Base-by-base conservation (phyloP, 2,888 invertebrate genomes). In the Yponomeuta sedellus region DNA sequence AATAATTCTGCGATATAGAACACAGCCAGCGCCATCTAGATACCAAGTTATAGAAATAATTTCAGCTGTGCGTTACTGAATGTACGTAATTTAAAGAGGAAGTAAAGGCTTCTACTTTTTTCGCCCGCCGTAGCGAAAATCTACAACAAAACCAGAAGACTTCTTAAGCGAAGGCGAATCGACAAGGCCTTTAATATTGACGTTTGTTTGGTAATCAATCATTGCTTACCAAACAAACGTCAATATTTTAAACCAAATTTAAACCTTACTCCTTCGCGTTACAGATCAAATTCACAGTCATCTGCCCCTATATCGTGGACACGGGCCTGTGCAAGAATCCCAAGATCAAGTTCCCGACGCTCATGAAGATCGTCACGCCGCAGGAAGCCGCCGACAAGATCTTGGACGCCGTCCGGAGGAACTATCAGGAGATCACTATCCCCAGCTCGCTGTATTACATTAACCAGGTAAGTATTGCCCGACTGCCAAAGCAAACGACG, bases 231-330 rank as follows among this genome's bases (percentile, higher is more conserved):
- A 25, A 25, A 25, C 25, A n/a, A n/a, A n/a, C 25, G 25, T 25
- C 5, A 2, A 25, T 1, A 25, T 25, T 25, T 16, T 6, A 16
- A 52, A 8, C 8, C 20, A 56, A 58, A 20, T 19, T 6, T n/a
- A 2, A 58, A 58, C 22, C 6, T 34, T 61, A 22, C n/a, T 34
- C 44, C 16, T 59, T 59, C 59, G 12, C 62, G 16, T 71, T 79
- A 66, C 81, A 94, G 91, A 93, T 98, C 64, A 94, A 95, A 73
- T 92, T 96, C 66, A 98, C 98, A 0, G 95, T 95, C 0, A 92
- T 98, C 64, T 97, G 92, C 78, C 98, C 98, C 0, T 97, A 95
- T 80, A 97, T 97, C 86, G 95, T 97, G 34, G 94, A 96, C 78
- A 97, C 97, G 0, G 97, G 96, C 0, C 87, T 97, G 6, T 95